Evolutionary conservation across 2,797 vertebrate species (phyloP).

Genomic region (Spinus pinus): DNA sequence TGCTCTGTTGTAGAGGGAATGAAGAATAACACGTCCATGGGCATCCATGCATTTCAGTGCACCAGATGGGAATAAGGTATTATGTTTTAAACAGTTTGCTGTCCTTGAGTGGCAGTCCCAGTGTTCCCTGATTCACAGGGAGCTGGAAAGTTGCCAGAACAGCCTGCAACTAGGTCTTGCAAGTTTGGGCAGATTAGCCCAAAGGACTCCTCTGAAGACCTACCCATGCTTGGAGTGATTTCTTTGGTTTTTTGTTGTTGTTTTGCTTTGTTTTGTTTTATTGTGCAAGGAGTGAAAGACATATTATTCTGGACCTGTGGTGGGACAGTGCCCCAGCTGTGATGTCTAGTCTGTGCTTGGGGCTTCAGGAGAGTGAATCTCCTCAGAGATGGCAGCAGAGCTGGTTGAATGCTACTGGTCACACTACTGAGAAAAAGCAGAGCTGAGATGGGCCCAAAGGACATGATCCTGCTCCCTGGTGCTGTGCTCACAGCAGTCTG

Average conservation of each 20-base stretch:
- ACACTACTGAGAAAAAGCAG: neutral
- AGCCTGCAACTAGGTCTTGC: neutral
- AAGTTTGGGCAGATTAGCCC: neutral
- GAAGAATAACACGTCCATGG: neutral
- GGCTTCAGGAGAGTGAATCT: neutral
- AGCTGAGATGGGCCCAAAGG: neutral
- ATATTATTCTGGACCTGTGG: neutral
- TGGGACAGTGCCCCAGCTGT: neutral
- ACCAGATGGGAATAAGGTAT: conserved; percentile 39
- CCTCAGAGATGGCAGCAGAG: neutral
- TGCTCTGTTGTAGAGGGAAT: neutral
- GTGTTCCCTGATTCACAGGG: conserved; percentile 6
- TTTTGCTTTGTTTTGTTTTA: neutral
- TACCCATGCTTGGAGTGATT: neutral
- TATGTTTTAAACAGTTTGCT: conserved; percentile 27
- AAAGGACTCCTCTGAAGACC: neutral
- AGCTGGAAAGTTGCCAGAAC: neutral
- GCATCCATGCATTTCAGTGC: conserved; percentile 24
- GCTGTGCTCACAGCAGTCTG: neutral
- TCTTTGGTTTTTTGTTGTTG: neutral
- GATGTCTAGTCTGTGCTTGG: neutral
- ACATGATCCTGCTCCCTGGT: neutral
- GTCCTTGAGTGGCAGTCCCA: conserved; percentile 46
- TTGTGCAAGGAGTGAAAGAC: neutral
- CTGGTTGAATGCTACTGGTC: neutral